Evolutionary conservation across 2,113 vertebrate species (phyloP), one percentile per base, ranked within the genome.

Genomic region (Sylvilagus bachmani): DNA sequence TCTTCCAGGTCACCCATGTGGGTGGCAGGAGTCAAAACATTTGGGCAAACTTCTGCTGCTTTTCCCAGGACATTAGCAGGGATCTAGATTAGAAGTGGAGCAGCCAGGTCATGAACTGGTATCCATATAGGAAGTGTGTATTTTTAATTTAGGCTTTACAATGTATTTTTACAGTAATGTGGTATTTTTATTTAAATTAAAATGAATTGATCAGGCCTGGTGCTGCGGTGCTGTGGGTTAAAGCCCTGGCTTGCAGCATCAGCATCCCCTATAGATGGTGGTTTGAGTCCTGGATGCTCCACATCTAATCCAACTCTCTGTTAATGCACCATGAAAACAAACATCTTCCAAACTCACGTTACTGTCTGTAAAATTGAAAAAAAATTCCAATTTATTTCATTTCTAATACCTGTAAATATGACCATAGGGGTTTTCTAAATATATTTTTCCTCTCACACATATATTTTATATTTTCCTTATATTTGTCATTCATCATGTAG

Each of bases 121-220:
- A 58, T 17, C 55, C 17, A 58, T 58, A 17, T 13, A 17, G 44
- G 55, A 17, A 58, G 17, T 5, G 13, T 78, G 29, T 53, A 21
- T 80, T 91, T 93, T 91, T 58, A 88, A 49, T 88, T 79, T 80
- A 53, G 36, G 38, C 19, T 16, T 27, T 3, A 71, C 19, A 74
- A 66, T 64, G 12, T n/a, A 62, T 94, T 85, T 75, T 86, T 24
- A 84, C 3, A 80, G 38, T 71, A 67, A 75, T 33, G 29, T 4
- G 84, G 1, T 85, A 71, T 67, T 89, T 97, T 90, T 9, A 86
- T 79, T 84, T 95, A 84, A 96, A 79, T 53, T 81, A 44, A 87
- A 95, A 82, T 69, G 49, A 90, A 92, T 25, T 73, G 27, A 86
- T 24, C 8, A 67, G 55, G 2, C 24, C 87, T 44, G 11, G 85